A percentile compares a stretch with the other conserved stretches of the same genome.
These are phyloP conservation scores for Tineola bisselliella DNA, from an alignment of 2,888 invertebrate species.

Conservation along the genomic window DNA sequence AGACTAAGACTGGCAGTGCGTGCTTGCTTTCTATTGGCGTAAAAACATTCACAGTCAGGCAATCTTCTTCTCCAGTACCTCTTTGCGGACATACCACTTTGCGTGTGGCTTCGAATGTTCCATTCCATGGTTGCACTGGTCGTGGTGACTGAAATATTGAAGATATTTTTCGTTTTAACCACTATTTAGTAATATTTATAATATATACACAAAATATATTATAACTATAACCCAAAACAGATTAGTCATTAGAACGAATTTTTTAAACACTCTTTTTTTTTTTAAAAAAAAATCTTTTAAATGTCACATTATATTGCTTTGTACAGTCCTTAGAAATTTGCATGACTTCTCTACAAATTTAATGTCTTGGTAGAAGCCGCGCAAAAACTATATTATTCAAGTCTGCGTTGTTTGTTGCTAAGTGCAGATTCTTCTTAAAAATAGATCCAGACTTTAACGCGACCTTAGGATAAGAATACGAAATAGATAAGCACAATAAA, in stretches of 20 bases:
- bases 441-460: background rate
- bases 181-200: too few species aligned
- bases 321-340: too few species aligned
- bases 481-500: background rate
- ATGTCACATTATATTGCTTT: too few species aligned
- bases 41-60: slow-evolving; percentile 29
- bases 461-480: background rate
- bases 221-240: too few species aligned
- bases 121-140: slow-evolving; percentile 22
- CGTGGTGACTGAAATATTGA: slow-evolving; percentile 10
- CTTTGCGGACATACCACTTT: slow-evolving; percentile 27
- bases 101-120: slow-evolving; percentile 23
- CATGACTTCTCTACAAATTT: too few species aligned
- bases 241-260: too few species aligned
- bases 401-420: too few species aligned
- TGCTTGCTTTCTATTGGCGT: slow-evolving; percentile 20
- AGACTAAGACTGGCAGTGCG: slow-evolving; percentile 17
- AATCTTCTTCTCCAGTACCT: slow-evolving; percentile 29
- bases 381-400: too few species aligned
- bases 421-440: background rate
- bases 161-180: background rate
- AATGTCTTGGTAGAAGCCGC: too few species aligned
- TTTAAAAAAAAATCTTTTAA: too few species aligned
- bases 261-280: too few species aligned
- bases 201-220: too few species aligned